These are phyloP conservation scores for Tretioscincus oriximinensis DNA, from an alignment of 2,113 vertebrate species.

Conservation along the genomic window DNA sequence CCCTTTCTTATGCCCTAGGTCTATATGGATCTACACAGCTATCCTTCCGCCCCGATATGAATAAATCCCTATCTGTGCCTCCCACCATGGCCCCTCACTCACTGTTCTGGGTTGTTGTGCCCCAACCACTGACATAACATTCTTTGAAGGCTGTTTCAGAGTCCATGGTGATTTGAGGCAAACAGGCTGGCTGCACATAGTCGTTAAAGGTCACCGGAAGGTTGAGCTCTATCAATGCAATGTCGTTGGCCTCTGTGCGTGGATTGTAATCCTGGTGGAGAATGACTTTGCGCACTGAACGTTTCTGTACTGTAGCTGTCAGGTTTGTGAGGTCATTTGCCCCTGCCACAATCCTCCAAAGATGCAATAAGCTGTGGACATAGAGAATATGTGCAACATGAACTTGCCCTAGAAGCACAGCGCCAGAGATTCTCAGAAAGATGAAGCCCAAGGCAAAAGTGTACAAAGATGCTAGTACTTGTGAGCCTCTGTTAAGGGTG, in stretches of 20 bases:
- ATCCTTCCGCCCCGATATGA: not conserved
- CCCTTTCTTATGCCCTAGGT: not conserved
- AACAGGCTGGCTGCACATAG: conserved; percentile 44
- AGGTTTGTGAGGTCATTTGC: conserved; percentile 4
- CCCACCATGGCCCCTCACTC: not conserved
- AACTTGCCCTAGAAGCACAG: not conserved
- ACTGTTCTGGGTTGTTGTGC: conserved; percentile 34
- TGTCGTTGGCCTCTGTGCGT: conserved; percentile 35
- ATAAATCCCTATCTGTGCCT: not conserved
- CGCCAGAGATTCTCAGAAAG: too few relatives aligned
- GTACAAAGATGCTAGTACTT: too few relatives aligned
- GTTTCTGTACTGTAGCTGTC: not conserved
- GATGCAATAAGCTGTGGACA: not conserved
- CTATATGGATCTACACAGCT: not conserved
- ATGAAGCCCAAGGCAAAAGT: too few relatives aligned
- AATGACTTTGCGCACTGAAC: conserved; percentile 16
- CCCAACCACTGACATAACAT: conserved; percentile 49
- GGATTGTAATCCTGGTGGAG: conserved; percentile 31
- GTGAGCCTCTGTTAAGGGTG: too few relatives aligned
- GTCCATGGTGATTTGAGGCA: conserved; percentile 6
- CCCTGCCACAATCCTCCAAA: conserved; percentile 38
- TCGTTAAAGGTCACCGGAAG: conserved; percentile 19
- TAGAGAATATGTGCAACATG: not conserved
- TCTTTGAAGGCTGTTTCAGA: not conserved
- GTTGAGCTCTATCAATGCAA: conserved; percentile 38